Base-by-base conservation (phyloP, 2,797 vertebrate genomes). In the Astyanax mexicanus region DNA sequence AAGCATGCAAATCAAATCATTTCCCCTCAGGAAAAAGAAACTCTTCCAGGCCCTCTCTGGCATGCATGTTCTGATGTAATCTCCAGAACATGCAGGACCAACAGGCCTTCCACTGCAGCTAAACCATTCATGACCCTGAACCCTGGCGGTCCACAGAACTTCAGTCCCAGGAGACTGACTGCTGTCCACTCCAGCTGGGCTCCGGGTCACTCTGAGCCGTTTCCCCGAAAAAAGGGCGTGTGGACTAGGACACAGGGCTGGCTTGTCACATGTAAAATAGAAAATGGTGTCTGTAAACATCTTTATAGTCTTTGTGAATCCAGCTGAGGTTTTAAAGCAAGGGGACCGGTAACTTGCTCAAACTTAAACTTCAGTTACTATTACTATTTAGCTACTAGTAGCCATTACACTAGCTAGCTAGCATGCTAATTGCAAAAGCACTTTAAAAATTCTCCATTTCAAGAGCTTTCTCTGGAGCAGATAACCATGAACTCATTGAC, bases 61-160 rank as follows among this genome's bases (percentile, higher is more conserved):
- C 75, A 81, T 80, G 74, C 58, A 13, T 25, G 40, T 77, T 62
- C 74, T 69, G 82, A 80, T 83, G 49, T 81, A 81, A 83, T 81
- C 82, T 84, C 67, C 67, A 78, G 55, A 77, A 73, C 23, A 42
- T 32, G 32, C 35, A 11, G 47, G 35, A 81, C 70, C 73, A 74
- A 35, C 67, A 12, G 66, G 71, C 27, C 54, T 76, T 54, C 15
- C 17, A 62, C 25, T 58, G 61, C 17, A 60, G n/a, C 66, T 27
- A 62, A 60, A 77, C 57, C 47, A 27, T 25, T 51, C 40, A 38
- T 76, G 54, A 74, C 75, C 71, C 57, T n/a, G 11, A 21, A 49
- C 62, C 40, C 37, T 38, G 55, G 51, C 40, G 9, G 49, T 45
- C 47, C 40, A 69, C 64, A 61, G 76, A 78, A 78, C 64, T 38